Percentiles rank a stretch among this genome's conserved stretches.
Conservation (phyloP, 2,797 vertebrate genomes). For the Rachycentron canadum region DNA sequence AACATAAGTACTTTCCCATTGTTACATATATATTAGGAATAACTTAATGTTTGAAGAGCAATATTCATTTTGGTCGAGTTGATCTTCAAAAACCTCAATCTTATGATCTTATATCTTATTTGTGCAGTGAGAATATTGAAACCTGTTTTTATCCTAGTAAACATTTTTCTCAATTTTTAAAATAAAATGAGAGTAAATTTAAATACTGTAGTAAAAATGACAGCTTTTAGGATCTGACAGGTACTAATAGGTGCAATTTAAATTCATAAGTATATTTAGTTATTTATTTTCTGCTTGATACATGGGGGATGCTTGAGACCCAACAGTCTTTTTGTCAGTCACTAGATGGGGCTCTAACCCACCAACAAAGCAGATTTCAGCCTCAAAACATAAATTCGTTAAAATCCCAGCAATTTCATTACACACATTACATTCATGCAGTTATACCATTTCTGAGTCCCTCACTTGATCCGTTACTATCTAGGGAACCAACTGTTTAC, state of each 20-base stretch:
- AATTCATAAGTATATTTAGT: background rate
- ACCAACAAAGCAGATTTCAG: background rate
- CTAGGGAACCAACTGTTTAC: background rate
- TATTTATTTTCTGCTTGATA: background rate
- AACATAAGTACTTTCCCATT: too few relatives aligned
- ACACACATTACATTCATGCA: background rate
- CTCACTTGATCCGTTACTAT: background rate
- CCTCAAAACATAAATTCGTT: background rate
- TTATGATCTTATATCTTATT: too few relatives aligned
- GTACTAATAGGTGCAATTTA: background rate
- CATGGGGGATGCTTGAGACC: background rate
- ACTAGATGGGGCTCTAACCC: conserved; percentile 54
- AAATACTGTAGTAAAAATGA: background rate
- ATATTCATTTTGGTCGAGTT: too few relatives aligned
- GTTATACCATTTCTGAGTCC: background rate
- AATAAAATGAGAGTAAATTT: too few relatives aligned
- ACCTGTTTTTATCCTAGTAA: background rate
- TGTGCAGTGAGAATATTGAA: background rate
- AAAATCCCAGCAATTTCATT: background rate
- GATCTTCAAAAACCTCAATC: too few relatives aligned
- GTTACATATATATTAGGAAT: too few relatives aligned
- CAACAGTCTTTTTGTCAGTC: background rate
- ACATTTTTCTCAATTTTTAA: too few relatives aligned
- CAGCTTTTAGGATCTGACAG: background rate
- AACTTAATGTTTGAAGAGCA: background rate